These are phyloP conservation scores for Galeopterus variegatus DNA, from an alignment of 2,113 vertebrate species.

Conservation along the genomic window DNA sequence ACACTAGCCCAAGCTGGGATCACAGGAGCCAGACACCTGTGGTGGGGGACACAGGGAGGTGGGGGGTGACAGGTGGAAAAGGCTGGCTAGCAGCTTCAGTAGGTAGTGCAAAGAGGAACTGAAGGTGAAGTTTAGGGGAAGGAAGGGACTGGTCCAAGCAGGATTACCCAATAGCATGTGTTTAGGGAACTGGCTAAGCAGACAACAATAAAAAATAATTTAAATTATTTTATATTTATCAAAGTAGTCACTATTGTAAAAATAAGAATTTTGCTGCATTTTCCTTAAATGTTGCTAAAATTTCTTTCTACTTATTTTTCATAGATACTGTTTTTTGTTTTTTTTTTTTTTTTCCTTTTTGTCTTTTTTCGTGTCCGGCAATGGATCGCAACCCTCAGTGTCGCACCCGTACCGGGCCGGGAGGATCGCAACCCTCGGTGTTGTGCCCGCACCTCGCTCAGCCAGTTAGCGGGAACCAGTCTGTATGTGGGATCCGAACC, in stretches of 20 bases:
- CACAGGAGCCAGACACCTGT: background rate
- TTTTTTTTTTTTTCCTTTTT: too few relatives aligned
- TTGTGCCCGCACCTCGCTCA: too few relatives aligned
- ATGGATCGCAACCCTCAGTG: too few relatives aligned
- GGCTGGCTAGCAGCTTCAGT: background rate
- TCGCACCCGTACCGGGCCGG: too few relatives aligned
- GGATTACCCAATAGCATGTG: constrained; percentile 41
- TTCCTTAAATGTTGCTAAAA: constrained; percentile 24
- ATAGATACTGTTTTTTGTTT: background rate
- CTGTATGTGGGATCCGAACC: too few relatives aligned
- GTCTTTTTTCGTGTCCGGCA: too few relatives aligned
- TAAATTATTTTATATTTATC: constrained; percentile 49
- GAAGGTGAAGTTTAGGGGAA: constrained; percentile 50
- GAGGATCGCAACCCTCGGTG: too few relatives aligned
- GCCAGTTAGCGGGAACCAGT: too few relatives aligned
- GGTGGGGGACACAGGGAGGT: too few relatives aligned
- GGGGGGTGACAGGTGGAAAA: background rate
- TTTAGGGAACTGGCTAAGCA: constrained; percentile 29
- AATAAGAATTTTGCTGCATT: constrained; percentile 30
- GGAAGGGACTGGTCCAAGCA: background rate
- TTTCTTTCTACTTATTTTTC: constrained; percentile 45
- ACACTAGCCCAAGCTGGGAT: background rate
- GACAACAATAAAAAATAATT: constrained; percentile 32
- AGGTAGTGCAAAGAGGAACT: constrained; percentile 36
- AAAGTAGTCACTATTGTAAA: constrained; percentile 22